Percentiles rank a stretch among this genome's conserved stretches.
Evolutionary conservation across 2,113 vertebrate species (phyloP).

Genomic region (Urocitellus parryii): DNA sequence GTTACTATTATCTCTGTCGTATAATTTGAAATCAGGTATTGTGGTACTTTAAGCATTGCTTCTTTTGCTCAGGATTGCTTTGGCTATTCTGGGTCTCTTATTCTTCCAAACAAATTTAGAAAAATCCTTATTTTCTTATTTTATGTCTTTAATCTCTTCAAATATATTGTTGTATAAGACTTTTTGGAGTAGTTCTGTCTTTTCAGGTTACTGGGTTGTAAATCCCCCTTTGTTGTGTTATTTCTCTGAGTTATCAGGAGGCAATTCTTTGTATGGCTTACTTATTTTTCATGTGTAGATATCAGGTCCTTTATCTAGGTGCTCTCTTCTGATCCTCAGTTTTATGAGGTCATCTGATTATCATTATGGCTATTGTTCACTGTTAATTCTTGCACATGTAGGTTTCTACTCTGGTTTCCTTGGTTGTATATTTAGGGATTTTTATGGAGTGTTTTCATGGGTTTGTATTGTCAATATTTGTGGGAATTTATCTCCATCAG

Average conservation of each 20-base stretch:
- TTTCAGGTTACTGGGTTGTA: not conserved
- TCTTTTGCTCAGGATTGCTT: no score
- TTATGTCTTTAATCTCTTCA: not conserved
- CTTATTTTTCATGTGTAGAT: not conserved
- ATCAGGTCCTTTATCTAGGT: not conserved
- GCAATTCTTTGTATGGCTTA: not conserved
- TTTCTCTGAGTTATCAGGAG: not conserved
- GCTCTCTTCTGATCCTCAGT: not conserved
- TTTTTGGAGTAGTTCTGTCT: not conserved
- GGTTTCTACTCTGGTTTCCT: not conserved
- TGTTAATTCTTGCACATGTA: not conserved
- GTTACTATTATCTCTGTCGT: no score
- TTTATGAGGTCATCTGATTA: not conserved
- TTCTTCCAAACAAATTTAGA: not conserved
- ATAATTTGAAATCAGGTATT: no score
- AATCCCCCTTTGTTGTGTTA: not conserved
- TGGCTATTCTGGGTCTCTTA: no score
- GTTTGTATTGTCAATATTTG: not conserved
- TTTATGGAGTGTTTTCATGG: not conserved
- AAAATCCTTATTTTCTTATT: not conserved
- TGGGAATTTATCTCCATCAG: slow-evolving; percentile 2
- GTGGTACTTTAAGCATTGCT: no score
- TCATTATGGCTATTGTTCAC: not conserved
- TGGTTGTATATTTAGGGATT: not conserved
- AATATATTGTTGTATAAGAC: slow-evolving; percentile 5